These are phyloP conservation scores for Remorina albescens DNA, from an alignment of 2,797 vertebrate genomes.

Conservation along the genomic window DNA sequence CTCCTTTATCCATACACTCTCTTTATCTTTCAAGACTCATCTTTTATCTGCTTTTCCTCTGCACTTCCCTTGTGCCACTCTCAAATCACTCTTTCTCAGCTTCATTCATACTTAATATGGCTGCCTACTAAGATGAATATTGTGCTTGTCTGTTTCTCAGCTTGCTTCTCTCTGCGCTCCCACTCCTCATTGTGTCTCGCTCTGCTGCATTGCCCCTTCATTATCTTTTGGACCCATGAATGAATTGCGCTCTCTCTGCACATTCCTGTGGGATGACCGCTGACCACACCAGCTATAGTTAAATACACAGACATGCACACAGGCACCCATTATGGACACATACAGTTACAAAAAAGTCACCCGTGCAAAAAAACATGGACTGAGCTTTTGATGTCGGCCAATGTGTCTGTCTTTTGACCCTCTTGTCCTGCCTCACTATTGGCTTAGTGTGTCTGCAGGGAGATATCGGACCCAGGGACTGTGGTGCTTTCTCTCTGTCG, in stretches of 20 bases:
- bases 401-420: slow-evolving; percentile 50
- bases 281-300: slow-evolving; percentile 64
- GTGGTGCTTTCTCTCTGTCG: slow-evolving; percentile 26
- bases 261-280: slow-evolving; percentile 79
- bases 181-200: slow-evolving; percentile 73
- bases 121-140: slow-evolving; percentile 68
- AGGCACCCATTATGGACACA: slow-evolving; percentile 25
- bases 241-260: slow-evolving; percentile 76
- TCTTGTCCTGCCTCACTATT: slow-evolving; percentile 47
- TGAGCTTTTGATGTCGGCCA: slow-evolving; percentile 42
- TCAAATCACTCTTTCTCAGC: slow-evolving; percentile 52
- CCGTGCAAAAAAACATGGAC: slow-evolving; percentile 35
- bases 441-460: slow-evolving; percentile 71
- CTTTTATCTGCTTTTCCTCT: slow-evolving; percentile 57
- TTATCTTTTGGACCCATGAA: slow-evolving; percentile 75
- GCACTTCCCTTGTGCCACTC: slow-evolving; percentile 49
- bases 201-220: slow-evolving; percentile 69
- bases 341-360: slow-evolving; percentile 35
- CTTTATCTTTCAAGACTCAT: slow-evolving; percentile 48
- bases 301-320: slow-evolving; percentile 55
- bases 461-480: slow-evolving; percentile 42
- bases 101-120: slow-evolving; percentile 73
- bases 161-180: slow-evolving; percentile 50
- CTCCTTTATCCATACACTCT: slow-evolving; percentile 39
- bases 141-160: slow-evolving; percentile 62